Conservation (phyloP, 2,888 invertebrate genomes). For the Eueremaeus valkanovi region DNA sequence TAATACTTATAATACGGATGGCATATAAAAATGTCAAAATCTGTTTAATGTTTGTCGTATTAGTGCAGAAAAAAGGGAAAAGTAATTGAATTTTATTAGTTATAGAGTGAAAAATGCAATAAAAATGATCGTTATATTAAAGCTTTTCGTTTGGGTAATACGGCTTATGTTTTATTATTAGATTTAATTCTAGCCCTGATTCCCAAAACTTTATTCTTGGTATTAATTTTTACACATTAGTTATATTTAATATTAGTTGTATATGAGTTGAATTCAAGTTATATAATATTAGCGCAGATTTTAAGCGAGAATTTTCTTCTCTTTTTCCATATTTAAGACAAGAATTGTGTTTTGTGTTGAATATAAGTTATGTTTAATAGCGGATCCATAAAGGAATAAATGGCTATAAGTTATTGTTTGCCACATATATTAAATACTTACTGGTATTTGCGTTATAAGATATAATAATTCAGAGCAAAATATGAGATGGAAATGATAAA, state of each 20-base stretch:
- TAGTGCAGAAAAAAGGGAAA: not conserved
- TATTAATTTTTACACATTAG: not conserved
- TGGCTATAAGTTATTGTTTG: slow-evolving; percentile 31
- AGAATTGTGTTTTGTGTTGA: not conserved
- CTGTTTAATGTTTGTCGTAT: not conserved
- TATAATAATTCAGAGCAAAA: slow-evolving; percentile 26
- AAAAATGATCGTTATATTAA: not conserved
- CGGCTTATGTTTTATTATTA: not conserved
- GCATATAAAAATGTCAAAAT: not conserved
- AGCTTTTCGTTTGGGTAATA: not conserved
- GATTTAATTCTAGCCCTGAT: not conserved
- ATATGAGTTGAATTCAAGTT: too few species aligned
- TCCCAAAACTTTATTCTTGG: not conserved
- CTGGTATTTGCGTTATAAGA: slow-evolving; percentile 3
- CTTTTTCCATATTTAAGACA: not conserved
- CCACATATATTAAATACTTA: slow-evolving; percentile 19
- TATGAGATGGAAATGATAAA: slow-evolving; percentile 29
- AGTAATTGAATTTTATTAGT: slow-evolving; percentile 10
- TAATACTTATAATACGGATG: not conserved
- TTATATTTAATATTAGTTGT: not conserved
- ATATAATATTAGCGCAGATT: too few species aligned
- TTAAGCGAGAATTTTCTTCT: too few species aligned
- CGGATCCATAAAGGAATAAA: slow-evolving; percentile 26
- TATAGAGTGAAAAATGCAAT: not conserved
- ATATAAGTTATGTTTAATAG: slow-evolving; percentile 24